Percentiles rank a stretch among this genome's conserved stretches.
phyloP scores from a whole-genome alignment of 2,797 vertebrate species.

The Sternotherus odoratus region DNA sequence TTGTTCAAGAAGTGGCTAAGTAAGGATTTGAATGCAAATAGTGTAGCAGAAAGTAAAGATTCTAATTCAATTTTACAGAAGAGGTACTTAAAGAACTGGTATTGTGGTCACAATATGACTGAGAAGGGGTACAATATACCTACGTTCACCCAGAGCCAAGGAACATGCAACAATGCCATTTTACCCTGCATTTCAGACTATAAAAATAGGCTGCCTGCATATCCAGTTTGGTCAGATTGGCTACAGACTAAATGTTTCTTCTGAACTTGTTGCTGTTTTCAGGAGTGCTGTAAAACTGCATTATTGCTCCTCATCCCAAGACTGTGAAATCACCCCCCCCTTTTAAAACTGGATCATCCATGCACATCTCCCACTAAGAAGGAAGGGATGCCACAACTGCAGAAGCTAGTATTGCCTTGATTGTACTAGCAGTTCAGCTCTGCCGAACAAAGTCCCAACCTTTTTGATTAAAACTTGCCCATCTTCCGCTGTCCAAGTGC shows the following conservation, averaged over 20 bases:
- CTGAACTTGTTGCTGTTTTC: too few species aligned
- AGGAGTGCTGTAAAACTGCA: too few species aligned
- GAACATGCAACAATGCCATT: not conserved
- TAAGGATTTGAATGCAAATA: not conserved
- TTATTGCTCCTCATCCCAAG: too few species aligned
- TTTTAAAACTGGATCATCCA: too few species aligned
- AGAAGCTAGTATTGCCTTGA: too few species aligned
- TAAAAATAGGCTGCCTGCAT: conserved; percentile 25
- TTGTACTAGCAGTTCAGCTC: too few species aligned
- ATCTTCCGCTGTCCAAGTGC: too few species aligned
- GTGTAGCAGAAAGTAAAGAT: not conserved
- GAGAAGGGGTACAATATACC: not conserved
- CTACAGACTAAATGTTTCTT: not conserved
- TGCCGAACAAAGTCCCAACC: too few species aligned
- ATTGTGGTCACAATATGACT: not conserved
- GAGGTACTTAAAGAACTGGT: not conserved
- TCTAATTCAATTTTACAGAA: not conserved
- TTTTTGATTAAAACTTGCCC: too few species aligned
- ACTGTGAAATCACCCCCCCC: too few species aligned
- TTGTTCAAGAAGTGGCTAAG: not conserved
- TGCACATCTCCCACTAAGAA: too few species aligned
- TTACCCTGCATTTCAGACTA: conserved; percentile 2
- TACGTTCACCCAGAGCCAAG: conserved; percentile 19
- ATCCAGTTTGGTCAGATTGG: conserved; percentile 22
- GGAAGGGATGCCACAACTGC: too few species aligned